Conservation (phyloP, 2,797 vertebrate species). For the Myiotriccus ornatus region DNA sequence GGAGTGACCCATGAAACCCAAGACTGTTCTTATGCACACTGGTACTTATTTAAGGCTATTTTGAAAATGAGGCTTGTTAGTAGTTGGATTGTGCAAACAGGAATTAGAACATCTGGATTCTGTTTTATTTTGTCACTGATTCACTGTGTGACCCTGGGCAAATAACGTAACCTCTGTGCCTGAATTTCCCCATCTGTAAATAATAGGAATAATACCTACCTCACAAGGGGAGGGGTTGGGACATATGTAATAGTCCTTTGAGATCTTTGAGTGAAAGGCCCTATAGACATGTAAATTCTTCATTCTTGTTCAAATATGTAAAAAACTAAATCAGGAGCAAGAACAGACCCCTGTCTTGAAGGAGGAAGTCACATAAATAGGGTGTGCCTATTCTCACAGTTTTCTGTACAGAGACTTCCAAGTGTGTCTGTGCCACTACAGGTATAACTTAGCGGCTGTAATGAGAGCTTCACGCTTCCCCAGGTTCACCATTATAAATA, state of each 20-base stretch:
- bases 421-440: not conserved
- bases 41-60: not conserved
- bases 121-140: slow-evolving; percentile 16
- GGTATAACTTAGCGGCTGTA: not conserved
- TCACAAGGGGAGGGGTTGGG: slow-evolving; percentile 54
- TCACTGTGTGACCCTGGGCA: slow-evolving; percentile 50
- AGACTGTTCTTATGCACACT: not conserved
- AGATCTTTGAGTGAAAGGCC: slow-evolving; percentile 27
- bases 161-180: slow-evolving; percentile 50
- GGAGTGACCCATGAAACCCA: not conserved
- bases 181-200: slow-evolving; percentile 58
- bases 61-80: not conserved
- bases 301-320: not conserved
- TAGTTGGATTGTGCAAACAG: not conserved
- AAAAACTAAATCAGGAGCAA: not conserved
- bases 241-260: slow-evolving; percentile 1
- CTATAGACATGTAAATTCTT: not conserved
- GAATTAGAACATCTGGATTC: slow-evolving; percentile 18
- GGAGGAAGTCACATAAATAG: not conserved
- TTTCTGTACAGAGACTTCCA: not conserved
- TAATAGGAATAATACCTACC: slow-evolving; percentile 44
- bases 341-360: not conserved
- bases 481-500: not conserved
- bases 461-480: not conserved
- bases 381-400: not conserved